These are phyloP conservation scores for Xestia sexstrigata DNA, from an alignment of 2,888 invertebrate species.

Conservation along the genomic window DNA sequence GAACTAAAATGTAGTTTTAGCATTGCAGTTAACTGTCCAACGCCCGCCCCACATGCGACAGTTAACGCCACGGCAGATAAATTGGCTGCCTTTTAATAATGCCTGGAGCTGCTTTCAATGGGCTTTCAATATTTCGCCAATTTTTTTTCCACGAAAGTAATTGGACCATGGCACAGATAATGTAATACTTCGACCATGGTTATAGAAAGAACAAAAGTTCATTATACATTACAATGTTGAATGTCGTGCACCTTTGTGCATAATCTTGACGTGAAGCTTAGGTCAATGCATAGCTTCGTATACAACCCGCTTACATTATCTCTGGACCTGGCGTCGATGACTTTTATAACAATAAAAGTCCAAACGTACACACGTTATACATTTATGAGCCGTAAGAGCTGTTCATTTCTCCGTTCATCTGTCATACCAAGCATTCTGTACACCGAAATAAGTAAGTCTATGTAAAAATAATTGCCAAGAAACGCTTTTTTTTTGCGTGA, in stretches of 20 bases:
- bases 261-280: background rate
- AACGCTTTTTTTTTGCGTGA: too few relatives aligned
- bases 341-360: too few relatives aligned
- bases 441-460: too few relatives aligned
- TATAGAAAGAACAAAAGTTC: constrained; percentile 33
- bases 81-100: constrained; percentile 37
- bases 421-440: too few relatives aligned
- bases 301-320: too few relatives aligned
- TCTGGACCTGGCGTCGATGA: too few relatives aligned
- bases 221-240: constrained; percentile 3
- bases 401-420: background rate
- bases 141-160: constrained; percentile 6
- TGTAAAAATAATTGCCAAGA: too few relatives aligned
- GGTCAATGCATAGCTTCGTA: background rate
- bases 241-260: background rate
- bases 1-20: constrained; percentile 23
- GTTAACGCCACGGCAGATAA: constrained; percentile 34
- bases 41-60: constrained; percentile 23
- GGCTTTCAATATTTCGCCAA: constrained; percentile 32
- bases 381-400: background rate
- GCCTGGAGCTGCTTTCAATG: constrained; percentile 30
- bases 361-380: too few relatives aligned
- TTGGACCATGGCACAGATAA: too few relatives aligned
- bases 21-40: constrained; percentile 14
- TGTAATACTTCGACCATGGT: background rate